Percentiles rank a stretch among this genome's conserved stretches.
These are phyloP conservation scores for Spisula solida DNA, from an alignment of 2,888 invertebrate species.

Conservation along the genomic window DNA sequence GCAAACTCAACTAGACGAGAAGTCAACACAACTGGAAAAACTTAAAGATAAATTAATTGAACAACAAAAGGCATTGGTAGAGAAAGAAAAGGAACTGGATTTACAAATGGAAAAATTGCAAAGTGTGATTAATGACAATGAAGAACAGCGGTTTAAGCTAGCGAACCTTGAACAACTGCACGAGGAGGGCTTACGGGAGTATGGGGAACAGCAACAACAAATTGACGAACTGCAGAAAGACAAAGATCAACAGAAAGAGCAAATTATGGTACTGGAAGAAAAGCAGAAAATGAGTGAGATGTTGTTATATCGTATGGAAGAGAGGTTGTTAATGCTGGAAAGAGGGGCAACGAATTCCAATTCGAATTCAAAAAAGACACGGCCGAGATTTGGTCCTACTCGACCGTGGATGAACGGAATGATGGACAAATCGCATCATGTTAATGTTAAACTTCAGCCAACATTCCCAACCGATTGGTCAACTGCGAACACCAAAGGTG, in stretches of 20 bases:
- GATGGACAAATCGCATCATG: constrained; percentile 74
- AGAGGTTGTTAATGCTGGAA: constrained; percentile 69
- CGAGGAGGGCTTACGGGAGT: constrained; percentile 75
- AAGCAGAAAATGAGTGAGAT: constrained; percentile 75
- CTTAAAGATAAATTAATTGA: constrained; percentile 73
- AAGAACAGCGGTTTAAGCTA: constrained; percentile 72
- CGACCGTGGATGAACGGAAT: constrained; percentile 77
- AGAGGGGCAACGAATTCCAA: constrained; percentile 47
- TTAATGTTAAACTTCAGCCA: constrained; percentile 73
- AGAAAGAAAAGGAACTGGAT: constrained; percentile 75
- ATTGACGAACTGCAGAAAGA: constrained; percentile 73
- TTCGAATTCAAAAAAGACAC: constrained; percentile 46
- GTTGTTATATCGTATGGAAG: constrained; percentile 72
- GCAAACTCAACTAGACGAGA: constrained; percentile 72
- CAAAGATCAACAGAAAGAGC: constrained; percentile 70
- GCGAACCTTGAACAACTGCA: constrained; percentile 71
- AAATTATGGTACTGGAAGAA: constrained; percentile 71
- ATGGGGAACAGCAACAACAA: constrained; percentile 73
- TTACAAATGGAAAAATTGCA: constrained; percentile 74
- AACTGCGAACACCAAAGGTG: constrained; percentile 52
- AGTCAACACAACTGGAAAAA: constrained; percentile 69
- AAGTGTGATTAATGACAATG: constrained; percentile 72
- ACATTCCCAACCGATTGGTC: constrained; percentile 64
- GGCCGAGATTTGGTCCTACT: constrained; percentile 63
- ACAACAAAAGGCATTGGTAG: constrained; percentile 73